Evolutionary conservation across 2,888 invertebrate species (phyloP), one percentile per base, ranked within the genome.

Genomic region (Megastigmus dorsalis): DNA sequence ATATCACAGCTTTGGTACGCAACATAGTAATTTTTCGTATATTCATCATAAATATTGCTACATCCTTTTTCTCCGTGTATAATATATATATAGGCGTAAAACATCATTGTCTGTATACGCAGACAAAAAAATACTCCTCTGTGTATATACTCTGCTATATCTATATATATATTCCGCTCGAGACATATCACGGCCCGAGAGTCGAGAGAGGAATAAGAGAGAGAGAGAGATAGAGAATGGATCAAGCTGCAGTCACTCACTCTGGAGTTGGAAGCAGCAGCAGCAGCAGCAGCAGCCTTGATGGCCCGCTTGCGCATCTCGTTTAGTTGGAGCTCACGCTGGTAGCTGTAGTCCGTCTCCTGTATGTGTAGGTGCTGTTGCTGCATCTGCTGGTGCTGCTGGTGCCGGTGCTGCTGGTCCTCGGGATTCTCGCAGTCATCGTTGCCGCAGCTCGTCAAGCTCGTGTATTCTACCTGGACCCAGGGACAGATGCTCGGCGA

Each of bases 381-480:
- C n/a, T n/a, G n/a, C n/a, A 7, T 5, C 9, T 18, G 38, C 38
- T n/a, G 28, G 2, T 55, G 41, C 65, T 86, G 85, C 6, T 3
- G 3, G 15, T 18, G 38, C 38, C 13, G 28, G 2, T 55, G 41
- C 38, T 45, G 36, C 50, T 57, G 26, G 28, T 26, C 43, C 13
- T 0, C 30, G 33, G 43, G 0, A 13, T n/a, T 10, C n/a, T 4
- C 33, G 18, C 18, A 10, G 28, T 18, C 30, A 50, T 57, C 33
- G 15, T n/a, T n/a, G 30, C 13, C 36, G 26, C 54, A n/a, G n/a
- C 1, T 54, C 57, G 18, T 4, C 5, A 3, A 20, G 36, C 81
- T 77, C 50, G 87, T 85, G 66, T 85, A 87, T 75, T 87, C 87
- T 15, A 87, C 85, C 77, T 83, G 85, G 48, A 87, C 82, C 87